Conservation (phyloP, 2,113 vertebrate species). For the Etia nguti region DNA sequence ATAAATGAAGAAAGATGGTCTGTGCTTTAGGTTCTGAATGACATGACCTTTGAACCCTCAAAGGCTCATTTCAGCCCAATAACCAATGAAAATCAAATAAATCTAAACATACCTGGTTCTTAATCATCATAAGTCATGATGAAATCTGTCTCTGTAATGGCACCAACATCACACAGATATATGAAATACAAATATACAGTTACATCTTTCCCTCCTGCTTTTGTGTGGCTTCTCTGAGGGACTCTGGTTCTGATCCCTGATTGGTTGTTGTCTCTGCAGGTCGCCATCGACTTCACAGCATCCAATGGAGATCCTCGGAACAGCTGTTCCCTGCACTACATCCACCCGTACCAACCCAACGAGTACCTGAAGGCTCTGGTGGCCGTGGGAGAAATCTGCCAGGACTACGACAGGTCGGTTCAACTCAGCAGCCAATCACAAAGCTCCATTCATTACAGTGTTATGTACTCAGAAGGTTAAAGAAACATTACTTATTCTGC, state of each 20-base stretch:
- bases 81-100: not conserved
- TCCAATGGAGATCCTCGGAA: slow-evolving; percentile 94
- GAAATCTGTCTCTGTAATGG: not conserved
- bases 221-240: not conserved
- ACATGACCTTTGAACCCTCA: not conserved
- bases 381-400: slow-evolving; percentile 97
- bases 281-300: slow-evolving; percentile 96
- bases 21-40: accelerated
- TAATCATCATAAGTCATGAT: not conserved
- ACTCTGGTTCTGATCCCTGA: slow-evolving; percentile 12
- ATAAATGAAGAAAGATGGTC: not conserved
- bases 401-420: slow-evolving; percentile 94
- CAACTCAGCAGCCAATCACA: not conserved
- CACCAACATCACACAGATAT: not conserved
- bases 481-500: not conserved
- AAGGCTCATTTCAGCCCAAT: not conserved
- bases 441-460: not conserved
- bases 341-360: slow-evolving; percentile 95
- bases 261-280: slow-evolving; percentile 72
- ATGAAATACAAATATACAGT: accelerated
- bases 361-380: slow-evolving; percentile 98
- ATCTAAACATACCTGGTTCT: not conserved
- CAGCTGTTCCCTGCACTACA: slow-evolving; percentile 98
- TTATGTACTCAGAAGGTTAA: not conserved
- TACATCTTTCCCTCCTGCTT: not conserved